Evolutionary conservation across 2,113 vertebrate genomes (phyloP), one percentile per base, ranked within the genome.

Genomic region (Ovis aries): DNA sequence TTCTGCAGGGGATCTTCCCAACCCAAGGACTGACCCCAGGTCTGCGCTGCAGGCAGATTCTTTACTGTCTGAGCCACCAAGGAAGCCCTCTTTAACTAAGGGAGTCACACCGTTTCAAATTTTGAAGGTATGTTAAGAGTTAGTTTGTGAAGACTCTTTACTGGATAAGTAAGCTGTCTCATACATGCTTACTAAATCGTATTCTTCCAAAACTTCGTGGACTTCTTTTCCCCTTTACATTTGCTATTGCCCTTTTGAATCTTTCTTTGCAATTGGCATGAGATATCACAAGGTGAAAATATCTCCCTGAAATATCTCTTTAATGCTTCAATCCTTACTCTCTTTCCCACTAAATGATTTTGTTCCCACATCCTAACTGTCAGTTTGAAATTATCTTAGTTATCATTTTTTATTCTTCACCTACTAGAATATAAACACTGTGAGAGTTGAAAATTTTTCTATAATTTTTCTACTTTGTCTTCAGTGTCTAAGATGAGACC

Each of bases 41-140:
- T 60, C 59, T 60, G 59, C 0, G 0, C 11, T 29, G 57, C 25
- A 59, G 11, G 57, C 2, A 25, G 5, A 13, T 59, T 59, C 25
- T 59, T 59, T 59, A 59, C 25, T 27, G 25, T 12, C 25, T 27
- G 25, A 59, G 57, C 57, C 25, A 59, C 57, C 57, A 59, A 29
- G 25, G 25, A 29, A 59, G 57, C 25, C 57, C 4, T 64, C 62
- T 64, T n/a, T 64, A 48, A 62, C 82, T 60, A 52, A 82, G 27
- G 43, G 16, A 94, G 78, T 45, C 45, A 45, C 45, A 45, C 45
- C 45, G 7, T 45, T 45, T 83, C 60, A 77, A 29, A 48, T 21
- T 95, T n/a, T 52, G 7, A 84, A 80, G 50, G 71, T n/a, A 57
- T 1, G 5, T 45, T 55, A 67, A 91, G 50, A 36, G 45, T 48